Percentiles rank a stretch among this genome's conserved stretches.
Evolutionary conservation across 2,888 invertebrate genomes (phyloP).

Genomic region (Rhodophaea formosa): DNA sequence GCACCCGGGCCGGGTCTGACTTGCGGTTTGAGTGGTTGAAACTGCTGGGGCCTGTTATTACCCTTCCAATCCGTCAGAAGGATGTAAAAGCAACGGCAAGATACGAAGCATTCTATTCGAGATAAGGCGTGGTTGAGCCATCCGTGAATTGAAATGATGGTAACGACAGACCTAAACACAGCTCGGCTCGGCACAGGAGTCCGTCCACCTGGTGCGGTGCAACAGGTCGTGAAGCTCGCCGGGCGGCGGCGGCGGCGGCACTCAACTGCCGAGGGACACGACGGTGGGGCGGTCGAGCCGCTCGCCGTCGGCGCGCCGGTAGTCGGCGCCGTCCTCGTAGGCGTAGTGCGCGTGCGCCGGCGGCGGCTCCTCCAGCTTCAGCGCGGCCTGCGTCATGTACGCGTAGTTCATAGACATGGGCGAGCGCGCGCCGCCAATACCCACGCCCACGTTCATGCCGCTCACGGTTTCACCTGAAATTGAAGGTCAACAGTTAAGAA

Average conservation of each 20-base stretch:
- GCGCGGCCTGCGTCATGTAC: conserved; percentile 55
- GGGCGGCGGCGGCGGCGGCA: conserved; percentile 28
- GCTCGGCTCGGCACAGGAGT: background rate
- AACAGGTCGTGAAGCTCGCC: background rate
- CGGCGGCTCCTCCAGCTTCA: conserved; percentile 67
- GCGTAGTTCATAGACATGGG: conserved; percentile 55
- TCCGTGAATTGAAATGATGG: background rate
- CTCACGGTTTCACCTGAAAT: conserved; percentile 31
- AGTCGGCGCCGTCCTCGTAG: conserved; percentile 39
- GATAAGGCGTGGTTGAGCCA: too few species aligned
- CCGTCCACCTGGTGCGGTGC: background rate
- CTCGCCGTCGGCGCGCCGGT: conserved; percentile 40
- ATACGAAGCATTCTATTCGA: background rate
- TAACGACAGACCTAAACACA: background rate
- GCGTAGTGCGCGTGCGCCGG: conserved; percentile 44
- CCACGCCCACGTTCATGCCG: conserved; percentile 28
- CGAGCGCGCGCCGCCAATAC: conserved; percentile 41
- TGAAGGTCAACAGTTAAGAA: background rate
- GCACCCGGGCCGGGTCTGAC: too few species aligned
- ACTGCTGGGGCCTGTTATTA: background rate
- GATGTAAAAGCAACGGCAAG: background rate
- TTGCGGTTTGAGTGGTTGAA: background rate
- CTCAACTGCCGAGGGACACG: conserved; percentile 76
- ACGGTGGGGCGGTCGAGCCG: conserved; percentile 77
- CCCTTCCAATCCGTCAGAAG: background rate